A percentile compares a stretch with the other conserved stretches of the same genome.
Conservation (phyloP, 1,140 invertebrate genomes). For the Drosophila subobscura region DNA sequence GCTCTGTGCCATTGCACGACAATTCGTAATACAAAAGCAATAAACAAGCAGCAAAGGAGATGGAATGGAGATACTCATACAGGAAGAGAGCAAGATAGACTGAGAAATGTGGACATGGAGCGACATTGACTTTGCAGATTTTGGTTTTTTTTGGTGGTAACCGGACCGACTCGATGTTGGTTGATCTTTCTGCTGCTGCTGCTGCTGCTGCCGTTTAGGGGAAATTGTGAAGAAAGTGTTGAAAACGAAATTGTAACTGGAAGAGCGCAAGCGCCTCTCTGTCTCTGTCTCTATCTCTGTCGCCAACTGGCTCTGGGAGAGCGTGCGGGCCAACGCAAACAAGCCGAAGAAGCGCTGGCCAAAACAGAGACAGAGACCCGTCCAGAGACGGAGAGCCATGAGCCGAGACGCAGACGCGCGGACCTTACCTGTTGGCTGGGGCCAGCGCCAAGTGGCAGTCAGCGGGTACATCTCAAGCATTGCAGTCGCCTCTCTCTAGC, state of each 20-base stretch:
- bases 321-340: slow-evolving; percentile 52
- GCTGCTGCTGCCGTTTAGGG: slow-evolving; percentile 59
- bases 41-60: too few relatives aligned
- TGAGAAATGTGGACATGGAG: slow-evolving; percentile 34
- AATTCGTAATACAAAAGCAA: slow-evolving; percentile 65
- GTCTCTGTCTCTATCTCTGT: slow-evolving; percentile 14
- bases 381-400: slow-evolving; percentile 26
- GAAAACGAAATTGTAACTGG: slow-evolving; percentile 81
- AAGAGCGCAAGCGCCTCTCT: slow-evolving; percentile 47
- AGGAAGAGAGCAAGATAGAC: slow-evolving; percentile 11
- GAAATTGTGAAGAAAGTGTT: slow-evolving; percentile 82
- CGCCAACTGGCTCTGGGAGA: slow-evolving; percentile 27
- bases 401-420: slow-evolving; percentile 24
- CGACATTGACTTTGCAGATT: slow-evolving; percentile 58
- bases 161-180: too few relatives aligned
- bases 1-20: slow-evolving; percentile 63
- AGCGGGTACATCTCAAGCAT: slow-evolving; percentile 71
- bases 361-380: slow-evolving; percentile 50
- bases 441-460: slow-evolving; percentile 61
- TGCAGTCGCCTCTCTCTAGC: slow-evolving; percentile 50
- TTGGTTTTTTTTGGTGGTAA: slow-evolving; percentile 35
- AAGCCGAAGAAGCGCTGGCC: slow-evolving; percentile 59
- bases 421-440: slow-evolving; percentile 70
- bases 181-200: slow-evolving; percentile 18
- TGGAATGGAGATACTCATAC: not conserved